Evolutionary conservation across 2,113 vertebrate species (phyloP).

Genomic region (Carollia perspicillata): DNA sequence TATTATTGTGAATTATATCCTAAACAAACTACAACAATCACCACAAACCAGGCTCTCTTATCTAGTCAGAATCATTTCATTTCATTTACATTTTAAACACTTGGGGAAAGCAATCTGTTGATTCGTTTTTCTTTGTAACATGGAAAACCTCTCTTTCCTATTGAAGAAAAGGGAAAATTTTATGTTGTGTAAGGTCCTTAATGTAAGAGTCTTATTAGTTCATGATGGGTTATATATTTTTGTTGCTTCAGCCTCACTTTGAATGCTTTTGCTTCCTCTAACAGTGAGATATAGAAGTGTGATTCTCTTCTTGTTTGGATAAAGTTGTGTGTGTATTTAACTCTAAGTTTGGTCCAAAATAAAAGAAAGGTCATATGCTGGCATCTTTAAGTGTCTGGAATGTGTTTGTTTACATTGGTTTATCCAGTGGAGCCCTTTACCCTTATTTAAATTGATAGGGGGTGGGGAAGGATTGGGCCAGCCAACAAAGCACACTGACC

Average conservation of each 20-base stretch:
- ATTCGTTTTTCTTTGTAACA: not conserved
- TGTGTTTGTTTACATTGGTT: constrained; percentile 75
- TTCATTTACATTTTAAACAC: not conserved
- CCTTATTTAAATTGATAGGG: constrained; percentile 79
- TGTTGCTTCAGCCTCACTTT: constrained; percentile 47
- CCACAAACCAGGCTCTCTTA: not conserved
- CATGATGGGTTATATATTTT: constrained; percentile 63
- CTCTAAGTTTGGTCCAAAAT: constrained; percentile 43
- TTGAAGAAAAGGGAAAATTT: constrained; percentile 24
- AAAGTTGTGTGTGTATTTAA: not conserved
- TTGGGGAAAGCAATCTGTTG: not conserved
- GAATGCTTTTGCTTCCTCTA: constrained; percentile 57
- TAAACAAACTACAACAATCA: not conserved
- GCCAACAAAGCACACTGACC: constrained; percentile 92
- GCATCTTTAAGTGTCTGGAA: constrained; percentile 47
- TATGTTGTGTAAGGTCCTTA: constrained; percentile 53
- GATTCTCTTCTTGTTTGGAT: not conserved
- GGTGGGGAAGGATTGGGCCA: constrained; percentile 81
- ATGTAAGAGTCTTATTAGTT: constrained; percentile 49
- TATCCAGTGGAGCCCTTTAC: constrained; percentile 72
- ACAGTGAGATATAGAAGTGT: constrained; percentile 39
- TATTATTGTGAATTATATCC: not conserved
- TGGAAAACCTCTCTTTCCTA: not conserved
- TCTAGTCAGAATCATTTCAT: not conserved
- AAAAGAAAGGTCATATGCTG: not conserved